These are phyloP conservation scores for Limosa lapponica DNA, from an alignment of 2,797 vertebrate genomes.

Conservation along the genomic window DNA sequence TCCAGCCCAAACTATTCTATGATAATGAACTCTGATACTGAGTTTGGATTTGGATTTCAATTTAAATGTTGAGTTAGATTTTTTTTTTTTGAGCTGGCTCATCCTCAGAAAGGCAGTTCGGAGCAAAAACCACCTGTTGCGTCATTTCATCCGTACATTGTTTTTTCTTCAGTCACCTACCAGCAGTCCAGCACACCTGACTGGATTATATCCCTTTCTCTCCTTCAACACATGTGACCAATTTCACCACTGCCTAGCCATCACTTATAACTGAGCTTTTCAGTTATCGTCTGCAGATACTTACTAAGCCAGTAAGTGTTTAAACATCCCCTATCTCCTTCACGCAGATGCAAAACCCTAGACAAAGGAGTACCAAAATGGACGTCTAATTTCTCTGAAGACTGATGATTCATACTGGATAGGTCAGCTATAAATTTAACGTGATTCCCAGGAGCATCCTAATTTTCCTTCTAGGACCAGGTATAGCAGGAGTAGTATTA, in stretches of 20 bases:
- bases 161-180: not conserved
- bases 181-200: not conserved
- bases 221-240: not conserved
- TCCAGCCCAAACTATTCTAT: not conserved
- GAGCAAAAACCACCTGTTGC: not conserved
- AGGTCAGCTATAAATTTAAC: conserved; percentile 17
- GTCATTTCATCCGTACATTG: not conserved
- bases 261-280: not conserved
- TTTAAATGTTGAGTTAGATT: not conserved
- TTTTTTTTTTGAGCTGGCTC: not conserved
- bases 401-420: not conserved
- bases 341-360: not conserved
- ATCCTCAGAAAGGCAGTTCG: not conserved
- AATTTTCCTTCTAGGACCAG: conserved; percentile 4
- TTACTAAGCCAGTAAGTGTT: not conserved
- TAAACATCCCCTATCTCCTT: not conserved
- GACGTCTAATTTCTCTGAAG: conserved; percentile 15
- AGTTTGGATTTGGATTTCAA: not conserved
- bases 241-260: not conserved
- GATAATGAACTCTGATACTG: not conserved
- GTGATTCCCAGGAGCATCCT: not conserved
- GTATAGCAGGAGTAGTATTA: conserved; percentile 12
- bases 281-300: not conserved
- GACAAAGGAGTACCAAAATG: not conserved
- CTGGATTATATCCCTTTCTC: not conserved